Percentiles rank a stretch among this genome's conserved stretches.
Evolutionary conservation across 2,888 invertebrate genomes (phyloP).

Genomic region (Rhogogaster chlorosoma): DNA sequence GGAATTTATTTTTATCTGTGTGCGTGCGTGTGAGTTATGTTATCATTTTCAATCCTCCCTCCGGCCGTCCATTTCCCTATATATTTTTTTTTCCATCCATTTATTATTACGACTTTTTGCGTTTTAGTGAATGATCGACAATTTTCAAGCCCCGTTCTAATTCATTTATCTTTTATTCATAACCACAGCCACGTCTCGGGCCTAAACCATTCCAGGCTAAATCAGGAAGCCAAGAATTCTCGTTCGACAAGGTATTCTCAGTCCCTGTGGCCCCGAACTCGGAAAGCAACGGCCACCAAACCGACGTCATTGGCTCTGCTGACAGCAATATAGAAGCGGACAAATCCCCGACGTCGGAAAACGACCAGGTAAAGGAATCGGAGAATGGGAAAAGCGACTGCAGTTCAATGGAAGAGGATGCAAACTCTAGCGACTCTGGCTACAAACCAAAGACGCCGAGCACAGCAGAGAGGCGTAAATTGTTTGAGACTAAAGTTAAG

Average conservation of each 20-base stretch:
- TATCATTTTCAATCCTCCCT: conserved; percentile 41
- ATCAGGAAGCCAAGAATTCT: conserved; percentile 86
- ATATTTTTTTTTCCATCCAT: conserved; percentile 52
- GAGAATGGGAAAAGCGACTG: conserved; percentile 83
- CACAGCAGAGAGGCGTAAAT: conserved; percentile 89
- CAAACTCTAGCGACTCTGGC: conserved; percentile 83
- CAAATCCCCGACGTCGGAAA: conserved; percentile 69
- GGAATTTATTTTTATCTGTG: conserved; percentile 31
- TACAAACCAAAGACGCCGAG: conserved; percentile 88
- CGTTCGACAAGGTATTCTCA: conserved; percentile 90
- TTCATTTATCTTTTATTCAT: conserved; percentile 56
- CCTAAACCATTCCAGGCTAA: conserved; percentile 93
- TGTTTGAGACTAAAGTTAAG: conserved; percentile 81
- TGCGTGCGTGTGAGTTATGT: conserved; percentile 45
- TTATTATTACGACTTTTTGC: conserved; percentile 49
- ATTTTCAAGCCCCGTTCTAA: not conserved
- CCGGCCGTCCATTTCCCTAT: conserved; percentile 51
- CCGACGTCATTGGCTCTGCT: conserved; percentile 68
- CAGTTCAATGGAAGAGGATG: conserved; percentile 82
- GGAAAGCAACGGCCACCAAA: conserved; percentile 73
- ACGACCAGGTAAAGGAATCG: conserved; percentile 71
- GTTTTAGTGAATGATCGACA: conserved; percentile 35
- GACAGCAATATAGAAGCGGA: conserved; percentile 65
- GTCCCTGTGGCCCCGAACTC: conserved; percentile 86
- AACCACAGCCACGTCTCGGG: conserved; percentile 88